Evolutionary conservation across 2,888 invertebrate genomes (phyloP).

Genomic region (Suillia variegata): DNA sequence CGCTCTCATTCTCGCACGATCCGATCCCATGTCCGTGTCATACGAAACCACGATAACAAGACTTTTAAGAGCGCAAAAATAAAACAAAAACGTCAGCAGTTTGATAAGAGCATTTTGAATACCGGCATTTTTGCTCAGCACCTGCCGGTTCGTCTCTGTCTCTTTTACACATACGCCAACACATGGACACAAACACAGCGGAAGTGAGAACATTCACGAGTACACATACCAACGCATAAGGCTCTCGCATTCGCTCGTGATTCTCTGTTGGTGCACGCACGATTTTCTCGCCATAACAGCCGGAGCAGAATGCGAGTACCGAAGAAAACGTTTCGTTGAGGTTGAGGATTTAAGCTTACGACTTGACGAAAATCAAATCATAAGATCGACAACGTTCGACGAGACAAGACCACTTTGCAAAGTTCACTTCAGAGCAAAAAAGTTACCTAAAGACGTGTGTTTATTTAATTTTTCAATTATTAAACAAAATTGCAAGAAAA

Average conservation of each 20-base stretch:
- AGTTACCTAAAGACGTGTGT: constrained; percentile 11
- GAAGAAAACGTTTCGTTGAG: constrained; percentile 34
- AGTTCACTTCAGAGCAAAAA: constrained; percentile 2
- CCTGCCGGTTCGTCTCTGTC: constrained; percentile 9
- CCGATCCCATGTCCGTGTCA: constrained; percentile 23
- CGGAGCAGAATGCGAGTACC: no score
- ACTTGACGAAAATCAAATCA: constrained; percentile 58
- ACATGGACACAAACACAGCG: constrained; percentile 1
- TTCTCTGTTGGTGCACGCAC: constrained; percentile 21
- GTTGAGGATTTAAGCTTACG: constrained; percentile 58
- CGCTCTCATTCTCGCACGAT: constrained; percentile 24
- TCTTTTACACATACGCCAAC: constrained; percentile 14
- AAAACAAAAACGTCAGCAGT: background rate
- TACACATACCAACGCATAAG: background rate
- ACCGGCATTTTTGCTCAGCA: background rate
- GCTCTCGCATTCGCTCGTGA: constrained; percentile 29
- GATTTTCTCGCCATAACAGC: constrained; percentile 8
- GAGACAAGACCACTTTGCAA: constrained; percentile 45
- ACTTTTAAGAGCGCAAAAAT: background rate
- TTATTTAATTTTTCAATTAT: constrained; percentile 6
- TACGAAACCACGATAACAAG: background rate
- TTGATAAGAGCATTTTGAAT: constrained; percentile 4
- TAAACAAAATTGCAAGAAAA: no score
- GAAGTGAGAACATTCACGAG: background rate
- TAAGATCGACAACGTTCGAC: constrained; percentile 60